Base-by-base conservation (phyloP, 2,888 invertebrate genomes). In the Conistra vaccinii region DNA sequence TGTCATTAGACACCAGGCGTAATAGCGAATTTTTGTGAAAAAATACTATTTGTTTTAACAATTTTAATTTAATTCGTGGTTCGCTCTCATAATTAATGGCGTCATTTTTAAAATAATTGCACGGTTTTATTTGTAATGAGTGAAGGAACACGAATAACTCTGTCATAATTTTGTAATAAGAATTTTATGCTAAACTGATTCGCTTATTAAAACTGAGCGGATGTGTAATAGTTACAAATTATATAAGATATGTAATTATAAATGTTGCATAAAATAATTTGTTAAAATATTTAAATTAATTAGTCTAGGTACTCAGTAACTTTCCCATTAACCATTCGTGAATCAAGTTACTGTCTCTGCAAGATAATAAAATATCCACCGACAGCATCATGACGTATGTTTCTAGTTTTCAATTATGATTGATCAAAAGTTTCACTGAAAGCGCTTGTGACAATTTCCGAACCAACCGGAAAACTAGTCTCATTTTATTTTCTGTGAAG, bases 101-200 rank as follows among this genome's bases (percentile, higher is more conserved):
- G 73, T 75, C 80, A 76, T 86, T 86, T 85, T 78, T 78, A 65
- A 81, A 86, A 85, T 87, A 87, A 88, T 88, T 85, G 79, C 81
- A 83, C 79, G 79, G 83, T 88, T 85, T 86, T 83, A 86, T 83
- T 79, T 81, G 76, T 85, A 88, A 85, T 88, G 81, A 86, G 45
- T 76, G 81, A 80, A 81, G 81, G 69, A 81, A 86, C 88, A 83
- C 77, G 78, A 88, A 84, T 87, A 86, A 80, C 74, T 83, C 77
- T 80, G 86, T 88, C 81, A 81, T 88, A 83, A 85, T 83, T 78
- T 78, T 75, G 78, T 83, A 80, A 83, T 74, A 80, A 85, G 75
- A 79, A 77, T 77, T 81, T 85, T 86, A 87, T 86, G 82, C 76
- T 84, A 84, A 86, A 83, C 65, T 76, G 65, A 76, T 73, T 82